A percentile compares a stretch with the other conserved stretches of the same genome.
These are phyloP conservation scores for Neodon shergylaensis DNA, from an alignment of 2,113 vertebrate genomes.

Conservation along the genomic window DNA sequence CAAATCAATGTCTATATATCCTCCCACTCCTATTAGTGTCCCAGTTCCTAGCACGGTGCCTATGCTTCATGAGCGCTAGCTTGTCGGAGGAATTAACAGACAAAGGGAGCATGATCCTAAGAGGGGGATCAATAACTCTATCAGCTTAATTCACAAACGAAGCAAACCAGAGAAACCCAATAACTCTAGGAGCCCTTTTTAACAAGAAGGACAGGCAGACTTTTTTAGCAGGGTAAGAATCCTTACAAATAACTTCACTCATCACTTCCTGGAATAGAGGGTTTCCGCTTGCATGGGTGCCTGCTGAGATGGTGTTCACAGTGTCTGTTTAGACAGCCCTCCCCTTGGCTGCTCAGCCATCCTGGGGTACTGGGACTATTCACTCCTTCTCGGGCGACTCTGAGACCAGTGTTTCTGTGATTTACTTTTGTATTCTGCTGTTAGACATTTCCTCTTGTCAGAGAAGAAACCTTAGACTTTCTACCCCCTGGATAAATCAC, in stretches of 20 bases:
- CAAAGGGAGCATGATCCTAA: not conserved
- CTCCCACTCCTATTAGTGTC: not conserved
- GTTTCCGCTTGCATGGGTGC: not conserved
- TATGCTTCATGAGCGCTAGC: not conserved
- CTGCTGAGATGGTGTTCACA: not conserved
- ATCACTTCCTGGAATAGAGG: not conserved
- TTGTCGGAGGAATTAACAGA: not conserved
- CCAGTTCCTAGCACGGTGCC: not conserved
- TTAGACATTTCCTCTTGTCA: conserved; percentile 28
- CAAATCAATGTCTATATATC: not conserved
- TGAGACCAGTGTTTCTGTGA: not conserved
- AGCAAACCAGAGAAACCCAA: not conserved
- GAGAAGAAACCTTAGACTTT: conserved; percentile 38
- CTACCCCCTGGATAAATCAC: not conserved
- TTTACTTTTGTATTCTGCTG: not conserved
- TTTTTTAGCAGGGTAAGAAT: not conserved
- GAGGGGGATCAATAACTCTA: not conserved
- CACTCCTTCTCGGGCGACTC: not conserved
- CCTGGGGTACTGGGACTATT: not conserved
- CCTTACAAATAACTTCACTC: not conserved
- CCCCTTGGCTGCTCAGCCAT: not conserved
- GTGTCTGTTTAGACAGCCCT: not conserved
- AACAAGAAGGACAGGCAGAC: not conserved
- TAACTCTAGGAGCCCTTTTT: not conserved
- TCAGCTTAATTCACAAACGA: not conserved